Conservation (phyloP, 2,888 invertebrate species). For the Mimachlamys varia region DNA sequence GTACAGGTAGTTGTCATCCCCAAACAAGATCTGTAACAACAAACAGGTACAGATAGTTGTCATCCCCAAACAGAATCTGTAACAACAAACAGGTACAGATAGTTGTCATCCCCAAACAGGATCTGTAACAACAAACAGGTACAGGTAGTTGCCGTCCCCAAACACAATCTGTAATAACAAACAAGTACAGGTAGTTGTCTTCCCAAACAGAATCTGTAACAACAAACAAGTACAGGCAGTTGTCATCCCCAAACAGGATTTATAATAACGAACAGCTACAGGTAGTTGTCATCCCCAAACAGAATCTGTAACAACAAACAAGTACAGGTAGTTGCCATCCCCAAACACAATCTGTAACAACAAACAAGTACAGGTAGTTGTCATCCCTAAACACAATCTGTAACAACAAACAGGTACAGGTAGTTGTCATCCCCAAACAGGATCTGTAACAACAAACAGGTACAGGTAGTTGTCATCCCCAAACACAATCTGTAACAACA, state of each 20-base stretch:
- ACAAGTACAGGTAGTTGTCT: constrained; percentile 77
- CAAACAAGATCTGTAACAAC: constrained; percentile 77
- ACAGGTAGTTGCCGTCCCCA: constrained; percentile 77
- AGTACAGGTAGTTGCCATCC: constrained; percentile 75
- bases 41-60: constrained; percentile 77
- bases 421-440: constrained; percentile 77
- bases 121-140: constrained; percentile 76
- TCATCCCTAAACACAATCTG: constrained; percentile 78
- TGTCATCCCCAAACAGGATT: constrained; percentile 78
- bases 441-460: constrained; percentile 74
- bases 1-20: constrained; percentile 77
- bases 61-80: constrained; percentile 77
- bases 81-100: constrained; percentile 75
- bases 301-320: constrained; percentile 76
- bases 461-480: constrained; percentile 77
- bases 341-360: constrained; percentile 78
- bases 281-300: constrained; percentile 76
- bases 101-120: constrained; percentile 77
- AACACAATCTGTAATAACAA: constrained; percentile 75
- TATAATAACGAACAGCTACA: constrained; percentile 74
- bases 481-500: constrained; percentile 76
- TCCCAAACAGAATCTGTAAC: constrained; percentile 77
- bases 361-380: constrained; percentile 75
- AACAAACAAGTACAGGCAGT: constrained; percentile 75
- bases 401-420: constrained; percentile 75